Percentiles rank a stretch among this genome's conserved stretches.
phyloP scores from a whole-genome alignment of 1,140 invertebrate species.

The Macrotrachela quadricornifera region DNA sequence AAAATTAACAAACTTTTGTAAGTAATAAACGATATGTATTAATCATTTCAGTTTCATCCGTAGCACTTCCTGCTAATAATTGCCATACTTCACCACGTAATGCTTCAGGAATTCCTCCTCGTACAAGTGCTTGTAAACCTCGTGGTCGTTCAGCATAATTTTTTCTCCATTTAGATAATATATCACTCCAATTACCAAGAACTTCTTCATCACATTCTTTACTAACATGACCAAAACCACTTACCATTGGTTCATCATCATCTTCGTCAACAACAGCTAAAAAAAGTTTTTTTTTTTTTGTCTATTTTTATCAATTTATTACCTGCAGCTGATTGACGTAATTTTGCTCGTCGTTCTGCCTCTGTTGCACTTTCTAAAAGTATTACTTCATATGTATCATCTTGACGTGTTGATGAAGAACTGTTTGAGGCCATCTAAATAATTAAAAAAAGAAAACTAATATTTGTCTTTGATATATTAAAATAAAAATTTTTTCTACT shows the following conservation, averaged over 20 bases:
- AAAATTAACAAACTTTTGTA: constrained; percentile 41
- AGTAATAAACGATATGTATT: constrained; percentile 73
- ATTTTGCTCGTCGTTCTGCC: no score
- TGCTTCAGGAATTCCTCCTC: constrained; percentile 73
- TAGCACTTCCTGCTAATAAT: constrained; percentile 60
- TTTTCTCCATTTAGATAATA: constrained; percentile 51
- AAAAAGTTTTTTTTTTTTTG: no score
- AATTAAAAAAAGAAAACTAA: no score
- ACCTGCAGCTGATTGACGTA: no score
- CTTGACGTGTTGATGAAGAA: no score
- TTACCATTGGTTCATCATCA: constrained; percentile 80
- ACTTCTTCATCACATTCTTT: constrained; percentile 79
- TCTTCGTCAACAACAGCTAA: constrained; percentile 18
- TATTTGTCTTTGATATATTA: no score
- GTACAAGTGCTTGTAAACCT: not conserved
- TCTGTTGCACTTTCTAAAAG: no score
- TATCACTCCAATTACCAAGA: constrained; percentile 73
- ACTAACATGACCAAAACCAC: constrained; percentile 80
- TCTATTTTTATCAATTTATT: no score
- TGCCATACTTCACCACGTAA: constrained; percentile 92
- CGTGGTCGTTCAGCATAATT: constrained; percentile 8
- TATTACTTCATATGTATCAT: no score
- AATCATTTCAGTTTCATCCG: constrained; percentile 63
- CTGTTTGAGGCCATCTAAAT: no score
- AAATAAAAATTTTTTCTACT: no score